phyloP scores from a whole-genome alignment of 2,888 invertebrate genomes.

The Apamea monoglypha region DNA sequence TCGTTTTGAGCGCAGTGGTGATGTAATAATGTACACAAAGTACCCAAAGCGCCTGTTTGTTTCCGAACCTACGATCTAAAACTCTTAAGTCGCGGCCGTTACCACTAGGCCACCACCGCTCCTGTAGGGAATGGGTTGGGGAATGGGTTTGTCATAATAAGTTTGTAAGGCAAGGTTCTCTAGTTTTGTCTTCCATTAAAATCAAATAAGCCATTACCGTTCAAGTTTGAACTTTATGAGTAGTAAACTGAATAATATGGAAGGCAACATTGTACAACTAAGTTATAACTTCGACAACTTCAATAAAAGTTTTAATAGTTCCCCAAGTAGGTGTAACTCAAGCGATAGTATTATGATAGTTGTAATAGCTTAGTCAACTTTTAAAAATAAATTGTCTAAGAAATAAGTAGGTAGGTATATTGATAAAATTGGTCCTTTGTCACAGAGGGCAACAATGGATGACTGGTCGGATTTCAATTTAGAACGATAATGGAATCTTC shows the following conservation, averaged over 20 bases:
- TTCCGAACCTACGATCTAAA: no score
- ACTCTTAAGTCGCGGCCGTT: no score
- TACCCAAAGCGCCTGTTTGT: no score
- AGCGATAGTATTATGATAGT: constrained; percentile 2
- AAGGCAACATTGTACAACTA: constrained; percentile 28
- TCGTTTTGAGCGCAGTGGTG: no score
- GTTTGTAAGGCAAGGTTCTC: neutral
- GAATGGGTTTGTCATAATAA: neutral
- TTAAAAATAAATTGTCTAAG: neutral
- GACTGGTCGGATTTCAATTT: neutral
- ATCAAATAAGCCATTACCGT: constrained; percentile 18
- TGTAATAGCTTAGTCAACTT: neutral
- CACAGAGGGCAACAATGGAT: neutral
- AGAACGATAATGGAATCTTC: no score
- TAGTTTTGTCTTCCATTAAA: constrained; percentile 1
- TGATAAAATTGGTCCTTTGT: neutral
- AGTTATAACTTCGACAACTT: constrained; percentile 21
- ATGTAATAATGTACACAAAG: no score
- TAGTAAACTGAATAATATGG: constrained; percentile 22
- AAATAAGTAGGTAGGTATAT: neutral
- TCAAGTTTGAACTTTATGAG: constrained; percentile 35
- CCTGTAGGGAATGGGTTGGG: neutral
- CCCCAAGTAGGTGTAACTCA: neutral
- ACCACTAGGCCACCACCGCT: neutral
- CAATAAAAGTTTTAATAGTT: constrained; percentile 35